Conservation (phyloP, 2,888 invertebrate genomes). For the Oxytorus armatus region DNA sequence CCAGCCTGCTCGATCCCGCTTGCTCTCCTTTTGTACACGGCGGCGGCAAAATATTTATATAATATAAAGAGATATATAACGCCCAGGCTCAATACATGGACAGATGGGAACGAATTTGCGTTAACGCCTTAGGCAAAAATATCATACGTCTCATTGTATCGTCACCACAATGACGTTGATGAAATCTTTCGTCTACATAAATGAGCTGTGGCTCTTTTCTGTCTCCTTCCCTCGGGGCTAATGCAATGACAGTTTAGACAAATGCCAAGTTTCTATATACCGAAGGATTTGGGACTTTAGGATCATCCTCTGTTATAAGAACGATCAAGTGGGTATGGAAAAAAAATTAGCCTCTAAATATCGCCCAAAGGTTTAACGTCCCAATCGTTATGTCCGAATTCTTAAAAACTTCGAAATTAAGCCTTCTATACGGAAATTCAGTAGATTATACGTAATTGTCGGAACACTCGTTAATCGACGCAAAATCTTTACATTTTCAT, state of each 20-base stretch:
- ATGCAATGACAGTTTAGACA: conserved; percentile 55
- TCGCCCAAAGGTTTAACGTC: conserved; percentile 8
- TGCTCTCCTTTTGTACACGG: no score
- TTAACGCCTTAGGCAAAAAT: conserved; percentile 43
- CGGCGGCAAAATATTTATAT: no score
- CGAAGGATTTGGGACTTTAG: conserved; percentile 25
- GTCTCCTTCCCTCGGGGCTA: conserved; percentile 16
- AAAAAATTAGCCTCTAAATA: background rate
- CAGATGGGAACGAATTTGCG: conserved; percentile 45
- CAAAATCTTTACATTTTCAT: no score
- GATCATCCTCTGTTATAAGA: conserved; percentile 44
- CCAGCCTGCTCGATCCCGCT: no score
- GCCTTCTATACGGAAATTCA: background rate
- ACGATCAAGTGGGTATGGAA: background rate
- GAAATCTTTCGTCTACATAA: conserved; percentile 40
- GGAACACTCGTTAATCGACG: no score
- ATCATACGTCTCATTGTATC: conserved; percentile 50
- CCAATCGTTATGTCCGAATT: background rate
- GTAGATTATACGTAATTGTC: background rate
- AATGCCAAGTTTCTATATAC: conserved; percentile 34
- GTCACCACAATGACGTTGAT: conserved; percentile 47
- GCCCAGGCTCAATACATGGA: background rate
- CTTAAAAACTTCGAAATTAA: background rate
- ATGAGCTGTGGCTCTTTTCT: conserved; percentile 26
- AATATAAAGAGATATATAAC: background rate